Evolutionary conservation across 2,797 vertebrate species (phyloP).

Genomic region (Choloepus didactylus): DNA sequence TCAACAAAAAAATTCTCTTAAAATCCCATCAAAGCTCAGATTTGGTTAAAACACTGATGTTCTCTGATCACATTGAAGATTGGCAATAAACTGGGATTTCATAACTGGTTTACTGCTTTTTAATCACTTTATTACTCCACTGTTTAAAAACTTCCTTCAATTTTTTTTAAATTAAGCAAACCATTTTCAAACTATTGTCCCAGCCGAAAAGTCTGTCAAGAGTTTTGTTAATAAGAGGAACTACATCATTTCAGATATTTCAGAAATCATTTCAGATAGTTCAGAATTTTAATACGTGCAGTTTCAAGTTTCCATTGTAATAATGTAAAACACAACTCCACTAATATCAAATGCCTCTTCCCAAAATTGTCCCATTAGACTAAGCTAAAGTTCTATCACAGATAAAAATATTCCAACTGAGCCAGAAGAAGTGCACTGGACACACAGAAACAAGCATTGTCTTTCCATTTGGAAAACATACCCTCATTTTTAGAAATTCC

Average conservation of each 20-base stretch:
- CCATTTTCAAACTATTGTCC: conserved; percentile 62
- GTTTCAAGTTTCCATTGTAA: not conserved
- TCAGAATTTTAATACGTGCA: not conserved
- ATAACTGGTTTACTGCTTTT: not conserved
- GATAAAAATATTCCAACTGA: conserved; percentile 35
- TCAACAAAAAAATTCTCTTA: conserved; percentile 61
- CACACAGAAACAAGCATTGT: conserved; percentile 27
- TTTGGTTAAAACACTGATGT: conserved; percentile 15
- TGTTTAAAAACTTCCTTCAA: conserved; percentile 43
- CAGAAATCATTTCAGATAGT: no score
- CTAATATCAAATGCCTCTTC: not conserved
- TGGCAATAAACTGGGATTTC: not conserved
- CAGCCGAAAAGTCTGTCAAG: conserved; percentile 59
- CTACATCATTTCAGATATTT: not conserved
- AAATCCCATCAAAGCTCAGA: not conserved
- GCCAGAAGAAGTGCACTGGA: not conserved
- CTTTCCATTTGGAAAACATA: conserved; percentile 43
- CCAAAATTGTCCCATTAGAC: not conserved
- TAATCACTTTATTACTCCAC: conserved; percentile 10
- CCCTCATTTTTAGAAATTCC: not conserved
- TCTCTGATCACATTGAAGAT: not conserved
- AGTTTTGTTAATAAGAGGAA: conserved; percentile 41
- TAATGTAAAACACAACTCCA: not conserved
- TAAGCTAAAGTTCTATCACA: not conserved
- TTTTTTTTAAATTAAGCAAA: conserved; percentile 23